These are phyloP conservation scores for Phaenicophaeus curvirostris DNA, from an alignment of 2,797 vertebrate genomes.

Conservation along the genomic window DNA sequence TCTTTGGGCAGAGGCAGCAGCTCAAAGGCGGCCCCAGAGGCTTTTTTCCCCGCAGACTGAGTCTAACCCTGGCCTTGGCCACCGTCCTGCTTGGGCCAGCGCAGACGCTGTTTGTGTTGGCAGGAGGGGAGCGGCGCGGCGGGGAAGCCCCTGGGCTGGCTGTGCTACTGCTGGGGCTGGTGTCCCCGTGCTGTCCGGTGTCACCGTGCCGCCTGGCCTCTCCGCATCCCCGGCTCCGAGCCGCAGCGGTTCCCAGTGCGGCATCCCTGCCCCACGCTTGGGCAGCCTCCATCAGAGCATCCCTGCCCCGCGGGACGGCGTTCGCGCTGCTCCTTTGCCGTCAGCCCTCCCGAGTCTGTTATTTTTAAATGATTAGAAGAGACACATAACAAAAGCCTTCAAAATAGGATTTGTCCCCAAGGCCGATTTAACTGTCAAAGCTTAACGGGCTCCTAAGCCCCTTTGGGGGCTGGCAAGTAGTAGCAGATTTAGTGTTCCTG, in stretches of 20 bases:
- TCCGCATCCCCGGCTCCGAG: neutral
- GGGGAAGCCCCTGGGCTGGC: neutral
- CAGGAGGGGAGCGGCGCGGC: neutral
- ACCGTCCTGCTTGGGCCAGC: fast-evolving
- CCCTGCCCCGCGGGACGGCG: neutral
- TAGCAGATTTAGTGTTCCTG: neutral
- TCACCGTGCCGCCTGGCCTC: neutral
- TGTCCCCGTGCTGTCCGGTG: neutral
- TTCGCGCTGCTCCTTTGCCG: neutral
- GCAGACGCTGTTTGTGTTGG: slow-evolving; percentile 18
- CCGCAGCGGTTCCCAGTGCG: neutral
- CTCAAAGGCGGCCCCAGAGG: neutral
- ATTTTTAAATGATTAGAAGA: slow-evolving; percentile 54
- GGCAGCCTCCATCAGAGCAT: fast-evolving
- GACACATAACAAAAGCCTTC: slow-evolving; percentile 58
- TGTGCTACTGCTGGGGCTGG: neutral
- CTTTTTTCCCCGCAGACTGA: neutral
- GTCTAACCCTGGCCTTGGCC: neutral
- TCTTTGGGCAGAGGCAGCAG: neutral
- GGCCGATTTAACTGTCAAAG: slow-evolving; percentile 64
- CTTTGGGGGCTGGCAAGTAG: neutral
- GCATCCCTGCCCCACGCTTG: no score
- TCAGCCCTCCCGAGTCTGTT: neutral
- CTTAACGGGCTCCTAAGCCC: slow-evolving; percentile 48
- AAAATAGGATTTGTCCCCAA: slow-evolving; percentile 66